These are phyloP conservation scores for Clarias macrocephalus DNA, from an alignment of 2,113 vertebrate genomes.

Conservation along the genomic window DNA sequence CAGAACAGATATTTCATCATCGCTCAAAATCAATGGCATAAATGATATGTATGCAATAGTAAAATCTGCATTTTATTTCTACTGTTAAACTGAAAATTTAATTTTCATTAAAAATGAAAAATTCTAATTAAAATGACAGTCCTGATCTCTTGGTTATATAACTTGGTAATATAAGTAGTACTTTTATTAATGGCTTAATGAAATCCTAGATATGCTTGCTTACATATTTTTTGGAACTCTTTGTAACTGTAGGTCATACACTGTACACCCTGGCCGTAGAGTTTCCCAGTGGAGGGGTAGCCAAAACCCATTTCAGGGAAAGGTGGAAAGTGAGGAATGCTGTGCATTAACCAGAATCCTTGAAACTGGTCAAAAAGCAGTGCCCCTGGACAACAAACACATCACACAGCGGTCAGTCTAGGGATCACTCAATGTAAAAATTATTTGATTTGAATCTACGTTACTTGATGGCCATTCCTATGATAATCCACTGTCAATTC, in stretches of 20 bases:
- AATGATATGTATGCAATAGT: background rate
- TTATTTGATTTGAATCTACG: background rate
- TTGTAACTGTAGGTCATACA: constrained; percentile 82
- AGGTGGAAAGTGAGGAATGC: constrained; percentile 85
- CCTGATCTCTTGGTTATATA: background rate
- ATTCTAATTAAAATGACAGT: background rate
- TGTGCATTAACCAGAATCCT: constrained; percentile 91
- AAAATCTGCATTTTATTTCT: constrained; percentile 2
- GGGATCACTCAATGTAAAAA: background rate
- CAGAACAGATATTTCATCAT: background rate
- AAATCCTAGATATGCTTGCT: constrained; percentile 36
- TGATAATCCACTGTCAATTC: background rate
- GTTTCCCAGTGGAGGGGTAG: constrained; percentile 80
- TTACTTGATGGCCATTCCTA: background rate
- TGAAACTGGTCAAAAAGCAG: constrained; percentile 82
- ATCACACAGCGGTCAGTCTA: constrained; percentile 5
- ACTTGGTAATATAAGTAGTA: background rate
- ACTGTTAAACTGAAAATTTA: background rate
- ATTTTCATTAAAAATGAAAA: too few relatives aligned
- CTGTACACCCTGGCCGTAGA: constrained; percentile 79
- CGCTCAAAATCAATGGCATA: background rate
- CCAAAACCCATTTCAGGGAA: constrained; percentile 78
- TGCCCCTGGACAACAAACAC: constrained; percentile 71
- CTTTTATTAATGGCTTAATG: background rate
- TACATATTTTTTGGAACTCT: constrained; percentile 82